Evolutionary conservation across 1,140 invertebrate genomes (phyloP), one percentile per base, ranked within the genome.

Genomic region (Heliconius himera): DNA sequence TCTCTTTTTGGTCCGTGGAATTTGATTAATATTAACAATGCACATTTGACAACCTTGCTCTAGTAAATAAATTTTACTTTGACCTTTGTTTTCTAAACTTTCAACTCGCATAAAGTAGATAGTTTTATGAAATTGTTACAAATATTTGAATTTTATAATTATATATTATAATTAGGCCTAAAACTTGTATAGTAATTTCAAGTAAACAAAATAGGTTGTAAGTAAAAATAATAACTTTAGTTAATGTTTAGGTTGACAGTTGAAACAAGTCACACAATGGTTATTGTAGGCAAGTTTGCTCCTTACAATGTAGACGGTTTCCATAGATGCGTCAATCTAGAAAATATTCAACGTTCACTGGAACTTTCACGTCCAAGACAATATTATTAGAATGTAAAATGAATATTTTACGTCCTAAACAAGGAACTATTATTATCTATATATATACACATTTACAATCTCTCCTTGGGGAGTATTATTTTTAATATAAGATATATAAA

Each of bases 341-440:
- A 29, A 66, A 66, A 66, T 66, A 66, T 66, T 66, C 60, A 66
- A 26, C 60, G 60, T 66, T 66, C 60, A 66, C 26, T 66, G 26
- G 60, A 26, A 29, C 56, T 66, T 26, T 29, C 22, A 66, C 22
- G 22, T 66, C 3, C 22, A 16, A 73, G 38, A 73, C 38, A 73
- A 73, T 73, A 73, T 29, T 66, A 66, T 66, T 66, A 46, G 13
- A 73, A 26, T 73, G n/a, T 49, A 73, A 41, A 46, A 73, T 46
- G 72, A 49, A 5, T 73, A 73, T 73, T 16, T 46, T 41, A 22
- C 26, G 3, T 26, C 26, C 16, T 26, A 49, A 38, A 73, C 36
- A 46, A 73, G 20, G 38, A 16, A 46, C 49, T 51, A 73, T 16
- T 41, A 22, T 38, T 73, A 38, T 73, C n/a, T n/a, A n/a, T n/a